Base-by-base conservation (phyloP, 2,113 vertebrate species). In the Pao palembangensis region DNA sequence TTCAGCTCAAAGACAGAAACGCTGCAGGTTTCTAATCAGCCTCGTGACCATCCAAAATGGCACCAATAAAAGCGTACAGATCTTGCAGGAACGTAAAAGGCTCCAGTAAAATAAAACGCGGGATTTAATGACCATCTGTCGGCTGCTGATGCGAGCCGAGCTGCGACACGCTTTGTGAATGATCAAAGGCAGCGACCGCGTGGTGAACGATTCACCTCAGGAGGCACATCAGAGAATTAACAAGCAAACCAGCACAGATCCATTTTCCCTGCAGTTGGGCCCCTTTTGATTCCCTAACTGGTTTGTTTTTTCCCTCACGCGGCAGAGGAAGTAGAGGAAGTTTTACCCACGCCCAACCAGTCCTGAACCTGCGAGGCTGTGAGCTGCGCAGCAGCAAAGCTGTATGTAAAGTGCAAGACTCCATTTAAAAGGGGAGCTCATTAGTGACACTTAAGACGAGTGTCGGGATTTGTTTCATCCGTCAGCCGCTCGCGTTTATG, bases 121-220 rank as follows among this genome's bases (percentile, higher is more conserved):
- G 67, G 82, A 89, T 90, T 90, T 91, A 90, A 89, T 87, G 78
- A 78, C 88, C 88, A 90, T 90, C 89, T 91, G 88, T 76, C 81
- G 76, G 82, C 78, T 78, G 82, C 83, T 41, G 72, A 65, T 58
- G 81, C 80, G 69, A 81, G 82, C 84, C 83, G 79, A 31, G 71
- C 61, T 58, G 77, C 79, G 67, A 87, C 81, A 74, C 69, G 83
- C 75, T 85, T 78, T 81, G 60, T 86, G 84, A 71, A 74, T 70
- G 81, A 87, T 90, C 87, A 89, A 90, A 90, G 78, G 72, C 83
- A 74, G 69, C 72, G 53, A 76, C 73, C 57, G 28, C 75, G 74
- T 71, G 61, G 34, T 71, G 80, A 85, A 76, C 47, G 60, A 67
- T 75, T 83, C 83, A 83, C 82, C 84, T 83, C 79, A 70, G 74